Base-by-base conservation (phyloP, 2,113 vertebrate species). In the Lamprotornis superbus region DNA sequence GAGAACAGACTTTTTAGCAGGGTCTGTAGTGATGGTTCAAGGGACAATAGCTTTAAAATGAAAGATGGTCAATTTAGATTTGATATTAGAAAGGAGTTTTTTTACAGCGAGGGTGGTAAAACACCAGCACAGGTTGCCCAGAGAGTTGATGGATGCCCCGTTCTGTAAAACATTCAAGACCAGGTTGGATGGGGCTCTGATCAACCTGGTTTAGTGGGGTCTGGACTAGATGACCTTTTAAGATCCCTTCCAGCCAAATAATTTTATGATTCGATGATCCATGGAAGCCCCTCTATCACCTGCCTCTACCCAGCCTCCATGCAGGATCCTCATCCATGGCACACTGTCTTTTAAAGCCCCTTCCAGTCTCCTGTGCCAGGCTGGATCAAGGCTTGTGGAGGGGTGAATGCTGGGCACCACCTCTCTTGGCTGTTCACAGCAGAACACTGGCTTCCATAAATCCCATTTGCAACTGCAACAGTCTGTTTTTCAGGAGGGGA, bases 231-330 rank as follows among this genome's bases (percentile, higher is more conserved):
- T 33, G 21, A 27, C 8, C 25, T 61, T 76, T 28, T 28, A 55
- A 61, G 7, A 25, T 33, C 21, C 27, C 42, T 50, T 77, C 40
- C 35, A 33, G 56, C 7, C 35, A 63, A 63, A 49, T 5, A 8
- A 12, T 37, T 77, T 22, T 37, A 9, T 31, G 35, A 49, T 33
- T 83, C 25, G 55, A 0, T 37, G 47, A 63, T 42, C 57, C 5
- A 4, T 0, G 1, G 42, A 42, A 89, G 3, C 5, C 9, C 4
- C 30, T 83, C 28, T 15, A 15, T 28, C 10, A 19, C 7, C 22
- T 22, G 9, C 17, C n/a, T 56, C 49, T 64, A 16, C 44, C 18
- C 3, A 4, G 37, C 12, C 6, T 90, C 50, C 33, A 5, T 15
- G 21, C 12, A 64, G 49, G 23, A 57, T 35, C 9, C 9, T 33